These are phyloP conservation scores for Liolophura sinensis DNA, from an alignment of 1,140 invertebrate genomes.

Conservation along the genomic window DNA sequence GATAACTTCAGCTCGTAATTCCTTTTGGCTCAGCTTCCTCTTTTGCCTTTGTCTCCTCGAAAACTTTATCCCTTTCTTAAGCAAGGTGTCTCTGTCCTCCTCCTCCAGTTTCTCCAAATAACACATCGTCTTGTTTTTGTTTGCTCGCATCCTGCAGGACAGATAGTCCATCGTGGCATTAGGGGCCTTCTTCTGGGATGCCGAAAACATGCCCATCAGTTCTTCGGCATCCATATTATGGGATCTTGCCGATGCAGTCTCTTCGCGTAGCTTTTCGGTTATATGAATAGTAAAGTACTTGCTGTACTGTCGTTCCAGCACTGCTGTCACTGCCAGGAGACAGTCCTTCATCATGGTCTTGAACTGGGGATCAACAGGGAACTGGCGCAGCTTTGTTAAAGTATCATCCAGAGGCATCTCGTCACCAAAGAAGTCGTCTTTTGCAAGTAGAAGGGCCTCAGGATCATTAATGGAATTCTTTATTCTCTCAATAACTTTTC, in stretches of 20 bases:
- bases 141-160: conserved; percentile 16
- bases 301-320: conserved; percentile 17
- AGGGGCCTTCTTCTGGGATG: conserved; percentile 10
- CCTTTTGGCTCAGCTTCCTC: neutral
- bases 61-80: conserved; percentile 8
- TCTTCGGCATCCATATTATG: conserved; percentile 25
- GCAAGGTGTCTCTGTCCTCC: neutral
- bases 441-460: neutral
- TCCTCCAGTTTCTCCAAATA: conserved; percentile 8
- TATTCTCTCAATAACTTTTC: conserved; percentile 3
- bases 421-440: conserved; percentile 11
- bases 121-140: conserved; percentile 14
- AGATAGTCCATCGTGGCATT: conserved; percentile 18
- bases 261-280: conserved; percentile 12
- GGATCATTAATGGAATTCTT: neutral
- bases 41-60: conserved; percentile 3
- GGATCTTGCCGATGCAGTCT: conserved; percentile 10
- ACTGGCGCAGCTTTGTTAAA: neutral
- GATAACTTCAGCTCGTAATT: neutral
- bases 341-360: conserved; percentile 7
- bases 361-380: conserved; percentile 8
- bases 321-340: conserved; percentile 4
- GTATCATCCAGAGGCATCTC: neutral
- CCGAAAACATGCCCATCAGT: conserved; percentile 23
- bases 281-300: conserved; percentile 13